Conservation (phyloP, 2,113 vertebrate genomes). For the Numida meleagris region DNA sequence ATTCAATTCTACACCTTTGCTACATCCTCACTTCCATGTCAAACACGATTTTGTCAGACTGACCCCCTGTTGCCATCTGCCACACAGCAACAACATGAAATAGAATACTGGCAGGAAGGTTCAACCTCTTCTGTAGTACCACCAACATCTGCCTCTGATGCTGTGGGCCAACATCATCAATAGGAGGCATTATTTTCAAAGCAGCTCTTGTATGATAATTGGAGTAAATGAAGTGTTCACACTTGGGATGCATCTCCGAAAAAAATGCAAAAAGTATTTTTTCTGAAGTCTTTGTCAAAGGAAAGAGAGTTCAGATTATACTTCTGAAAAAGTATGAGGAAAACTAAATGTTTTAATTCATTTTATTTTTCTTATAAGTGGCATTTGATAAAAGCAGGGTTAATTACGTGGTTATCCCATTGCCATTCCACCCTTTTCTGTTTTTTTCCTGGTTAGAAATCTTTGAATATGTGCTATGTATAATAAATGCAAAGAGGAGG, state of each 20-base stretch:
- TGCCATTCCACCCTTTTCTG: background rate
- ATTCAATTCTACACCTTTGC: too few relatives aligned
- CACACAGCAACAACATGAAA: too few relatives aligned
- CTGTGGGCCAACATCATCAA: too few relatives aligned
- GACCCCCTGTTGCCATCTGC: too few relatives aligned
- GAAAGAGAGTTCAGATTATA: background rate
- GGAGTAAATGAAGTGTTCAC: conserved; percentile 44
- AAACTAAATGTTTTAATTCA: background rate
- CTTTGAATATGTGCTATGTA: background rate
- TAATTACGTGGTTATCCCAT: background rate
- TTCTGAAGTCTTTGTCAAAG: background rate
- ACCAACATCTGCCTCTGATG: too few relatives aligned
- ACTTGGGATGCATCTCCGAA: background rate
- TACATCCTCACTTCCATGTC: too few relatives aligned
- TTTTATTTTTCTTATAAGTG: background rate
- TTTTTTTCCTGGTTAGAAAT: background rate
- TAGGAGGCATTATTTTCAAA: too few relatives aligned
- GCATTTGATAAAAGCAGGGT: background rate
- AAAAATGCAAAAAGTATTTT: background rate
- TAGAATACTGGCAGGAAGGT: too few relatives aligned
- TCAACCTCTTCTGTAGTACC: too few relatives aligned
- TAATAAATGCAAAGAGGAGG: background rate
- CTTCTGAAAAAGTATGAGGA: background rate
- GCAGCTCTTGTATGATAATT: background rate
- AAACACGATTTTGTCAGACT: too few relatives aligned